Percentiles rank a stretch among this genome's conserved stretches.
These are phyloP conservation scores for Galeruca laticollis DNA, from an alignment of 2,888 invertebrate species.

Conservation along the genomic window DNA sequence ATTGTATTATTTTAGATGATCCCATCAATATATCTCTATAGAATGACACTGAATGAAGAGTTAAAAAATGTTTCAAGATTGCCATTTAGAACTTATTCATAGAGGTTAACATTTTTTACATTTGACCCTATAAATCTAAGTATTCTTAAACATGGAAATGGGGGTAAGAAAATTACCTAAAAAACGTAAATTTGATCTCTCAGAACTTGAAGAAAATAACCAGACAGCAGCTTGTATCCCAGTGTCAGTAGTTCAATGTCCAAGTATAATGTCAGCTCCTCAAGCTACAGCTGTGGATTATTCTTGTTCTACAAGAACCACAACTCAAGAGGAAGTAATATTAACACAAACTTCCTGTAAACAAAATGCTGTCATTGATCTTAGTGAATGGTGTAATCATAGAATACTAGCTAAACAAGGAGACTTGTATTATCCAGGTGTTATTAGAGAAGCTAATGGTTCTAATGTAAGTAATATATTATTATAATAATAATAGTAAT, in stretches of 20 bases:
- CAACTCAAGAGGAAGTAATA: slow-evolving; percentile 54
- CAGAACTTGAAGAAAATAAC: slow-evolving; percentile 76
- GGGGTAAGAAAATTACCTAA: slow-evolving; percentile 88
- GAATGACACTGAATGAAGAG: slow-evolving; percentile 39
- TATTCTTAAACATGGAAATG: slow-evolving; percentile 62
- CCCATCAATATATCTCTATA: slow-evolving; percentile 35
- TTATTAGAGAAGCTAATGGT: slow-evolving; percentile 81
- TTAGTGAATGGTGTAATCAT: slow-evolving; percentile 94
- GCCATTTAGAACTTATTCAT: slow-evolving; percentile 56
- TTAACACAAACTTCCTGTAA: slow-evolving; percentile 52
- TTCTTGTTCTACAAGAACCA: slow-evolving; percentile 57
- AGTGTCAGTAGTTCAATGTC: slow-evolving; percentile 63
- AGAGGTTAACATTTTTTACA: slow-evolving; percentile 38
- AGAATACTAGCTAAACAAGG: slow-evolving; percentile 90
- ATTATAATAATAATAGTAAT: neutral
- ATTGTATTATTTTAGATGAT: slow-evolving; percentile 39
- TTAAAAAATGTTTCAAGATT: slow-evolving; percentile 42
- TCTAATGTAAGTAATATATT: slow-evolving; percentile 67
- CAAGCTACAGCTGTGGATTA: slow-evolving; percentile 65
- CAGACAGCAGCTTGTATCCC: slow-evolving; percentile 58
- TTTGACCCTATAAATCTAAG: slow-evolving; percentile 13
- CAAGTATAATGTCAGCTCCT: slow-evolving; percentile 59
- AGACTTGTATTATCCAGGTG: slow-evolving; percentile 87
- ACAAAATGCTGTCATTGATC: slow-evolving; percentile 72
- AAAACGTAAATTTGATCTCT: slow-evolving; percentile 89